These are phyloP conservation scores for Ranitomeya imitator DNA, from an alignment of 2,113 vertebrate species.

Conservation along the genomic window DNA sequence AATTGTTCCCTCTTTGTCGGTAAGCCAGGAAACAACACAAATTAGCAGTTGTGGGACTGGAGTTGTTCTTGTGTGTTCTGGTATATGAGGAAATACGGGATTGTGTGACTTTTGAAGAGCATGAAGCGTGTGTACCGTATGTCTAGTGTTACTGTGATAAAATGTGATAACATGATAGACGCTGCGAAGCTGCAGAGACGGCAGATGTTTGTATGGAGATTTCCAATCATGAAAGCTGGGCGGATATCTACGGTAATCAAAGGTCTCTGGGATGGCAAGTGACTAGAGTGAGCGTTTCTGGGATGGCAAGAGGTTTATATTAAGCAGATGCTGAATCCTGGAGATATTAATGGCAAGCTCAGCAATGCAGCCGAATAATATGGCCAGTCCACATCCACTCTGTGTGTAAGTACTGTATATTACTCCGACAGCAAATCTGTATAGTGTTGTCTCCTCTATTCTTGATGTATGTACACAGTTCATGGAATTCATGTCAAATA, in stretches of 20 bases:
- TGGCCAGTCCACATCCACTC: neutral
- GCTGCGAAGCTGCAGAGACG: neutral
- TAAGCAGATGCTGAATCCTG: neutral
- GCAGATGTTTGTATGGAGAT: slow-evolving; percentile 18
- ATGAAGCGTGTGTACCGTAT: neutral
- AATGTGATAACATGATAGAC: neutral
- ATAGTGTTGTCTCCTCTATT: slow-evolving; percentile 1
- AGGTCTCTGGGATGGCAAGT: slow-evolving; percentile 10
- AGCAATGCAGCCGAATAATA: neutral
- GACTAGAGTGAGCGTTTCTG: slow-evolving; percentile 3
- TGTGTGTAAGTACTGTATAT: slow-evolving; percentile 2
- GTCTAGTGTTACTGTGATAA: neutral
- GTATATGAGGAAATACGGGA: neutral
- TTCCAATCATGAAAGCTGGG: neutral
- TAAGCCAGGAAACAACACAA: neutral
- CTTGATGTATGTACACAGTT: neutral
- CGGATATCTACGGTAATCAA: neutral
- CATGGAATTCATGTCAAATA: slow-evolving; percentile 4
- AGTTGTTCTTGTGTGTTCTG: neutral
- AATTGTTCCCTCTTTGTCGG: neutral
- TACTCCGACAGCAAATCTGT: neutral
- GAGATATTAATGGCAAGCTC: slow-evolving; percentile 7
- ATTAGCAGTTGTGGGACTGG: neutral
- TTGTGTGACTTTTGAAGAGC: neutral
- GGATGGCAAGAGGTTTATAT: slow-evolving; percentile 3